Evolutionary conservation across 2,113 vertebrate genomes (phyloP).

Genomic region (Pelvicachromis taeniatus): DNA sequence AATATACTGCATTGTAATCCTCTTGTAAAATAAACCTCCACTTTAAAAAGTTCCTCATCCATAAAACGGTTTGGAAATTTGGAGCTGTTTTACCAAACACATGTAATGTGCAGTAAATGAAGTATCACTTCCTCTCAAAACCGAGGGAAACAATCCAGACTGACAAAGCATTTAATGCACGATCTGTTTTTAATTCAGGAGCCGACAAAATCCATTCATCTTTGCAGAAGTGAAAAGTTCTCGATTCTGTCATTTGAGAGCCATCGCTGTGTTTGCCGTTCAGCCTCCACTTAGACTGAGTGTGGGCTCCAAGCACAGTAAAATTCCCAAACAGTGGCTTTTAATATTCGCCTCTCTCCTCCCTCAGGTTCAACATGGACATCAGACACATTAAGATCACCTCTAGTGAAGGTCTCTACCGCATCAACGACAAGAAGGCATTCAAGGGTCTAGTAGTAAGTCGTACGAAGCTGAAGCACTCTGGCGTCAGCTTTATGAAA

Average conservation of each 20-base stretch:
- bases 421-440: constrained; percentile 91
- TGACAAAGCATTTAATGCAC: not conserved
- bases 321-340: not conserved
- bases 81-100: not conserved
- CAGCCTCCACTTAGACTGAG: not conserved
- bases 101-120: not conserved
- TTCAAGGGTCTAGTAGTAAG: constrained; percentile 85
- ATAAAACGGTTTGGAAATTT: not conserved
- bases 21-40: not conserved
- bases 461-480: not conserved
- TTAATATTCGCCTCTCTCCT: not conserved
- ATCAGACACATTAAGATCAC: constrained; percentile 91
- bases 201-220: not conserved
- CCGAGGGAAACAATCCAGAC: not conserved
- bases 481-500: too few relatives aligned
- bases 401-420: constrained; percentile 79
- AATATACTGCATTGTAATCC: not conserved
- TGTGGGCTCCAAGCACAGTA: not conserved
- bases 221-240: not conserved
- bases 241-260: not conserved
- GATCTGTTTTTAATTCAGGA: not conserved
- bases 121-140: not conserved
- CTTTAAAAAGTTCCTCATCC: not conserved
- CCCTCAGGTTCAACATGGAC: constrained; percentile 82
- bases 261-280: not conserved